Percentiles rank a stretch among this genome's conserved stretches.
phyloP scores from a whole-genome alignment of 2,113 vertebrate genomes.

The Nipponia nippon region DNA sequence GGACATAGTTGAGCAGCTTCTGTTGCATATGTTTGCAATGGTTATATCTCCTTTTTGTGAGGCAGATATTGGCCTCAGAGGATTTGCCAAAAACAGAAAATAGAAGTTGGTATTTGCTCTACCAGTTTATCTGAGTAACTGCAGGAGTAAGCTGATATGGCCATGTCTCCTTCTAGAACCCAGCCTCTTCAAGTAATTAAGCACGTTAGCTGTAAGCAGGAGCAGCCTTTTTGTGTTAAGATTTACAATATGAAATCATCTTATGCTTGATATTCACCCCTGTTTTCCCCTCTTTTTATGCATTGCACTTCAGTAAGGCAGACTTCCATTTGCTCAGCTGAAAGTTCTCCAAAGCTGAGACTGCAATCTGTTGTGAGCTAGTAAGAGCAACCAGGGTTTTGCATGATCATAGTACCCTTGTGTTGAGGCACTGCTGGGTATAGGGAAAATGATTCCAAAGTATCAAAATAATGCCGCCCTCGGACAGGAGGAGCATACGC shows the following conservation, averaged over 20 bases:
- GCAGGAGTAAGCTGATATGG: neutral
- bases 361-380: neutral
- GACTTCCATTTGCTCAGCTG: neutral
- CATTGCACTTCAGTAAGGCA: neutral
- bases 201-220: neutral
- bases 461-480: neutral
- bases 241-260: neutral
- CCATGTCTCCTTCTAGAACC: neutral
- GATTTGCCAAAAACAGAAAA: neutral
- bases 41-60: neutral
- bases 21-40: neutral
- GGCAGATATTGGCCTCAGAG: neutral
- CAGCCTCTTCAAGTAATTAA: neutral
- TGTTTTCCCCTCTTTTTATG: neutral
- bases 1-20: neutral
- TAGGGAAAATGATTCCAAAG: neutral
- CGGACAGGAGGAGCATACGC: neutral
- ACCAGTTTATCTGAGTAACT: neutral
- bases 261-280: neutral
- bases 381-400: neutral
- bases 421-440: neutral
- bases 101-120: neutral
- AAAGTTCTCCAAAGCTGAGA: neutral
- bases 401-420: neutral
- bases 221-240: neutral